Percentiles rank a stretch among this genome's conserved stretches.
phyloP scores from a whole-genome alignment of 2,888 invertebrate genomes.

The Brachylomia viminalis region DNA sequence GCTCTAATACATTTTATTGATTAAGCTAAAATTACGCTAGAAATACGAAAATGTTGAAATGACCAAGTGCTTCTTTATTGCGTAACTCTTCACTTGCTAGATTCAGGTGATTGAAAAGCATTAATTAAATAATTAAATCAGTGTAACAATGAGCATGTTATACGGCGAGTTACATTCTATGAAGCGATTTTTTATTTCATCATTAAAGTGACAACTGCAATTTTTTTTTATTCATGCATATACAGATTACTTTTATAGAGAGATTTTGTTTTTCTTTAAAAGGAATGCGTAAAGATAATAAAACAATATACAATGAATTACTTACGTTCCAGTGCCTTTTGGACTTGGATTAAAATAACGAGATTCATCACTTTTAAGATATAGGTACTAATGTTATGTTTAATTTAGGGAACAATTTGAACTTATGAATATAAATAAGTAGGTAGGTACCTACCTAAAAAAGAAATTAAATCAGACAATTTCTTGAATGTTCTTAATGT shows the following conservation, averaged over 20 bases:
- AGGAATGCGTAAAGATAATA: not conserved
- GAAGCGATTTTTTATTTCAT: not conserved
- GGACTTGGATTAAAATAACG: not conserved
- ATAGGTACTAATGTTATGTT: no score
- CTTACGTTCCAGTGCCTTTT: no score
- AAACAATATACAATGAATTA: not conserved
- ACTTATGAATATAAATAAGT: not conserved
- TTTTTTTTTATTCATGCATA: no score
- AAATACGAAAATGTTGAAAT: constrained; percentile 2
- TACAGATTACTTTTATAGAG: no score
- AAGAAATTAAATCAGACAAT: not conserved
- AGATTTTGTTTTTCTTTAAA: not conserved
- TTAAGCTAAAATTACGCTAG: constrained; percentile 27
- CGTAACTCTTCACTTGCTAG: not conserved
- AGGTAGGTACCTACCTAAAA: no score
- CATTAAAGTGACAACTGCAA: not conserved
- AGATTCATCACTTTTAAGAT: not conserved
- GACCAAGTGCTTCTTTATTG: constrained; percentile 2
- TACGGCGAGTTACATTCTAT: not conserved
- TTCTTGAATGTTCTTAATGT: not conserved
- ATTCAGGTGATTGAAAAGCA: not conserved
- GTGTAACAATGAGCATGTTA: not conserved
- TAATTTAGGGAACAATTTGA: not conserved
- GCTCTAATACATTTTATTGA: constrained; percentile 32
- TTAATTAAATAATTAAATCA: not conserved